These are phyloP conservation scores for Zophobas morio DNA, from an alignment of 1,140 invertebrate species.

Conservation along the genomic window DNA sequence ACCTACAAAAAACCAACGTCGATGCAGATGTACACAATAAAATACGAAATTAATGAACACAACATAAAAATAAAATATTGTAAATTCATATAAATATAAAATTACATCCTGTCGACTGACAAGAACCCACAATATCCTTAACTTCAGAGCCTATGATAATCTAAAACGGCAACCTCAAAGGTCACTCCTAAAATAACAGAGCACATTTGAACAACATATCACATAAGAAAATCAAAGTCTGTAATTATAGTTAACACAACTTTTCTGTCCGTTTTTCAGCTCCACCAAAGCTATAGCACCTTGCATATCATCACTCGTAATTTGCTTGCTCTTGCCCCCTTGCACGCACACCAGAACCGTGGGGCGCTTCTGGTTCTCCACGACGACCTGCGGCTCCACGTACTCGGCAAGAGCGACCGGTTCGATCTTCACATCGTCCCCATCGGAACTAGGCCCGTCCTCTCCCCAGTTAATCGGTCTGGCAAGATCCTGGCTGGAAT, in stretches of 20 bases:
- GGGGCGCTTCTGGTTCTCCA: slow-evolving; percentile 70
- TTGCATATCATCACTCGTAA: slow-evolving; percentile 65
- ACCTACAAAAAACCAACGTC: neutral
- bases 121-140: slow-evolving; percentile 15
- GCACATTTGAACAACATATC: slow-evolving; percentile 28
- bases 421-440: slow-evolving; percentile 49
- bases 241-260: slow-evolving; percentile 57
- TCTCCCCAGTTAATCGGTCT: slow-evolving; percentile 65
- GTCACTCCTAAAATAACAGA: slow-evolving; percentile 4
- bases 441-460: slow-evolving; percentile 49
- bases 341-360: slow-evolving; percentile 71
- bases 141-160: slow-evolving; percentile 28
- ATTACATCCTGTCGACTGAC: neutral
- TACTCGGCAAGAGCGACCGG: slow-evolving; percentile 29
- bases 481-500: slow-evolving; percentile 69
- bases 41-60: slow-evolving; percentile 26
- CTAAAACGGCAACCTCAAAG: slow-evolving; percentile 6
- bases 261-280: slow-evolving; percentile 65
- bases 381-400: slow-evolving; percentile 31
- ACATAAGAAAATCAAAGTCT: slow-evolving; percentile 54
- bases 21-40: slow-evolving; percentile 1
- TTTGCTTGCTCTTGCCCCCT: slow-evolving; percentile 67
- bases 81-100: neutral
- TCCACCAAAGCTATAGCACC: slow-evolving; percentile 79
- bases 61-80: slow-evolving; percentile 8